These are phyloP conservation scores for Plutomurus gul DNA, from an alignment of 1,140 invertebrate genomes.

Conservation along the genomic window DNA sequence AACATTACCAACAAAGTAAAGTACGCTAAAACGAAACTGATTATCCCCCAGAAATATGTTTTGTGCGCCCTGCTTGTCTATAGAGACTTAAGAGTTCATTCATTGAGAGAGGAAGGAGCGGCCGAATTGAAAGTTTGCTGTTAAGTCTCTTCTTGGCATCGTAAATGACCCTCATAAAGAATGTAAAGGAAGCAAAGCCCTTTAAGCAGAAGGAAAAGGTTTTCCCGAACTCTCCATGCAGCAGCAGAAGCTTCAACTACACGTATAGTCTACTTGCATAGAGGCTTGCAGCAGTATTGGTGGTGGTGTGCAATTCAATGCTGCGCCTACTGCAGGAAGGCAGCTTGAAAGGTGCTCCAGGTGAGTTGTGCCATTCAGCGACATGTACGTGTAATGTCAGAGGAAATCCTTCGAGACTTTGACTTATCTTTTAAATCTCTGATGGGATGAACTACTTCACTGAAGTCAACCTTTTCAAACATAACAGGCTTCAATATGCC, in stretches of 20 bases:
- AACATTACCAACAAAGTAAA: neutral
- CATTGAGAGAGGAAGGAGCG: neutral
- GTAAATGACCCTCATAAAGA: constrained; percentile 24
- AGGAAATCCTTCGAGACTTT: constrained; percentile 22
- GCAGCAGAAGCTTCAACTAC: too few relatives aligned
- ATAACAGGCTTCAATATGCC: neutral
- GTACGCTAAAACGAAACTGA: neutral
- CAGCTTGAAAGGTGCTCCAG: constrained; percentile 3
- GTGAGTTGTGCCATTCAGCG: neutral
- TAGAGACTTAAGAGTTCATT: neutral
- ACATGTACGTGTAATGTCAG: neutral
- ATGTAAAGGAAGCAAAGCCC: neutral
- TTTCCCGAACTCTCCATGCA: neutral
- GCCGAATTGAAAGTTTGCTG: constrained; percentile 8
- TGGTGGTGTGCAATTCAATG: too few relatives aligned
- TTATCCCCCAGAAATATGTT: constrained; percentile 19
- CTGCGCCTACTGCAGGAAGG: too few relatives aligned
- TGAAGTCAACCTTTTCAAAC: neutral
- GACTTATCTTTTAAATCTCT: constrained; percentile 13
- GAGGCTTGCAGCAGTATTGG: too few relatives aligned
- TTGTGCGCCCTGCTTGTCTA: constrained; percentile 2
- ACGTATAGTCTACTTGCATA: too few relatives aligned
- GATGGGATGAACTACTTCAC: neutral
- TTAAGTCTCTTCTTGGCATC: neutral
- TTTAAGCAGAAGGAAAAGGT: neutral